Evolutionary conservation across 2,797 vertebrate species (phyloP), one percentile per base, ranked within the genome.

Genomic region (Phoeniculus purpureus): DNA sequence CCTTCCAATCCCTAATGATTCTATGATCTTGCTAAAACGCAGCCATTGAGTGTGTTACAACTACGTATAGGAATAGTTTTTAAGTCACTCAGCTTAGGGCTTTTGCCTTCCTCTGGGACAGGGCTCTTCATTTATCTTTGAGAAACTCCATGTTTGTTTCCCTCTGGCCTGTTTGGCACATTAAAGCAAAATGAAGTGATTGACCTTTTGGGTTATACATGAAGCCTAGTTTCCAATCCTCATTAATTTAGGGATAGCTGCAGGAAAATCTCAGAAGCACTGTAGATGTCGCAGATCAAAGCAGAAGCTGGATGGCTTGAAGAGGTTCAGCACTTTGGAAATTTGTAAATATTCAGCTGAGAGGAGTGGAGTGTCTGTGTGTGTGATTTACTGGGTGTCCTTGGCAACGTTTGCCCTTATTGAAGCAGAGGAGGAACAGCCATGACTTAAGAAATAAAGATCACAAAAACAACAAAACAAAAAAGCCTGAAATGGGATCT

Each of bases 301-400:
- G 87, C 60, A 83, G 79, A 80, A 79, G 45, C 66, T 73, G 79
- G 70, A 76, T 29, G 60, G n/a, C 74, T 73, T 83, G 56, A 81
- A 93, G 84, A 89, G 73, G 51, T 85, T 93, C 73, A 81, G 56
- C 79, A 77, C 79, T 94, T 90, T 1, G 26, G 61, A 94, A 92
- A 80, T 55, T 29, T 89, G 79, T 95, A 92, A 94, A 85, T 92
- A 89, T 5, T 90, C 88, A 80, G 8, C 65, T 29, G 58, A 74
- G 73, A 67, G 72, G 78, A 80, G 81, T 4, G 3, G 32, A 84
- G 37, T 50, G 17, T 17, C n/a, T 54, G 20, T 76, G 20, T 17
- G 37, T 54, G 20, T 74, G 72, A 89, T 89, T 80, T 80, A 87
- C 43, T 64, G 72, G n/a, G 27, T 89, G 81, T 67, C 56, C 50